Percentiles rank a stretch among this genome's conserved stretches.
Conservation (phyloP, 2,113 vertebrate genomes). For the Hyaena hyaena region DNA sequence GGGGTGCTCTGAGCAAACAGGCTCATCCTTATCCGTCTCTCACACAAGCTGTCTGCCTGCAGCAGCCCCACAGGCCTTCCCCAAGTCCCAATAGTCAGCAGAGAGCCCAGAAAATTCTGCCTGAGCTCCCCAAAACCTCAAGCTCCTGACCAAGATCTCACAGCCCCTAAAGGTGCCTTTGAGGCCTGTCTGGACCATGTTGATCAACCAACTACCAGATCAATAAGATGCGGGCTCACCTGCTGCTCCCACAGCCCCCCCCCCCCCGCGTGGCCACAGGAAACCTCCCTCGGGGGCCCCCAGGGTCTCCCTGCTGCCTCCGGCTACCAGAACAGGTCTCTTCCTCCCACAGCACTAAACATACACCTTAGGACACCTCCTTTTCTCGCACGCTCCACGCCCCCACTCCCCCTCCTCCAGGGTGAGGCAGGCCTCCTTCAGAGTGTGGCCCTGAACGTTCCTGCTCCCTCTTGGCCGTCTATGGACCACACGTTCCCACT, state of each 20-base stretch:
- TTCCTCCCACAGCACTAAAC: background rate
- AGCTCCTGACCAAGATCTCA: background rate
- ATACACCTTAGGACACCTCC: background rate
- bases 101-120: background rate
- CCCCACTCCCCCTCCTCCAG: background rate
- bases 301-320: background rate
- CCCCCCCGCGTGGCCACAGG: background rate
- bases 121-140: background rate
- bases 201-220: background rate
- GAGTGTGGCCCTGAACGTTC: background rate
- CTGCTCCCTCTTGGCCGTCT: background rate
- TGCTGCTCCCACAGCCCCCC: too few species aligned
- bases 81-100: background rate
- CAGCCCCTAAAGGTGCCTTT: background rate
- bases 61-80: background rate
- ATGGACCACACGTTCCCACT: too few species aligned
- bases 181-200: background rate
- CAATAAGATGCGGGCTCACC: too few species aligned
- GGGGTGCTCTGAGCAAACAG: background rate
- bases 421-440: background rate
- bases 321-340: background rate
- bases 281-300: background rate
- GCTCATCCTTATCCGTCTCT: background rate
- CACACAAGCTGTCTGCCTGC: background rate
- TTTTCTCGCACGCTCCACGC: background rate